phyloP scores from a whole-genome alignment of 2,113 vertebrate species.

The Naja naja region DNA sequence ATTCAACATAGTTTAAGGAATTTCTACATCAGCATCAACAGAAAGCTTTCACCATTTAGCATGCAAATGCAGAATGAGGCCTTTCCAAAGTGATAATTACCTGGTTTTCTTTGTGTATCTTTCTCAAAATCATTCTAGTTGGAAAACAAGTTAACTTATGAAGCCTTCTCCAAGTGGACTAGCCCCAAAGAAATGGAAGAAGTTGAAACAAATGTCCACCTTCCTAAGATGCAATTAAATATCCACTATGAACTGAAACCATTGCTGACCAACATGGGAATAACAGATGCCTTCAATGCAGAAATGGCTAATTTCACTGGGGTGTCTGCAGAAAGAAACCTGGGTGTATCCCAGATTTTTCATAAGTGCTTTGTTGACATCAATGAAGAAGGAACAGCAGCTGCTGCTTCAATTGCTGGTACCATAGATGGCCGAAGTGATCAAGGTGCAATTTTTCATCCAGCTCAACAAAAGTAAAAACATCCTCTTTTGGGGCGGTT shows the following conservation, averaged over 20 bases:
- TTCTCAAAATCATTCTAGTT: conserved; percentile 69
- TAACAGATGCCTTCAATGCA: conserved; percentile 69
- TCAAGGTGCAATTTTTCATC: conserved; percentile 68
- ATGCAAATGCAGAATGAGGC: neutral
- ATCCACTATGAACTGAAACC: conserved; percentile 74
- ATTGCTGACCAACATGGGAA: conserved; percentile 74
- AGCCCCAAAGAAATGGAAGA: conserved; percentile 69
- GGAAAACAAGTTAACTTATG: conserved; percentile 74
- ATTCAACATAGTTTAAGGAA: neutral
- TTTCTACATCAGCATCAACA: neutral
- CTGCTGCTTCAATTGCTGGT: conserved; percentile 64
- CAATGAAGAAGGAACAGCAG: conserved; percentile 76
- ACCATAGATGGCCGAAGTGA: neutral
- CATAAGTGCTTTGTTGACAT: conserved; percentile 73
- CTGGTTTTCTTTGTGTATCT: conserved; percentile 20
- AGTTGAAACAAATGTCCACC: conserved; percentile 65
- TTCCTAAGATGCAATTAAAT: conserved; percentile 82
- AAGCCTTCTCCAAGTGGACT: conserved; percentile 81
- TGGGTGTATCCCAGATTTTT: conserved; percentile 71
- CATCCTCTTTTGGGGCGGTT: conserved; percentile 81
- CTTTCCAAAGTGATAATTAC: neutral
- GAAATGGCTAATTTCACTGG: conserved; percentile 69
- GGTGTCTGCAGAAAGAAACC: conserved; percentile 61
- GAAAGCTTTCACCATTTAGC: neutral
- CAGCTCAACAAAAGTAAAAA: conserved; percentile 74